Evolutionary conservation across 2,797 vertebrate species (phyloP).

Genomic region (Cyprinodon diabolis): DNA sequence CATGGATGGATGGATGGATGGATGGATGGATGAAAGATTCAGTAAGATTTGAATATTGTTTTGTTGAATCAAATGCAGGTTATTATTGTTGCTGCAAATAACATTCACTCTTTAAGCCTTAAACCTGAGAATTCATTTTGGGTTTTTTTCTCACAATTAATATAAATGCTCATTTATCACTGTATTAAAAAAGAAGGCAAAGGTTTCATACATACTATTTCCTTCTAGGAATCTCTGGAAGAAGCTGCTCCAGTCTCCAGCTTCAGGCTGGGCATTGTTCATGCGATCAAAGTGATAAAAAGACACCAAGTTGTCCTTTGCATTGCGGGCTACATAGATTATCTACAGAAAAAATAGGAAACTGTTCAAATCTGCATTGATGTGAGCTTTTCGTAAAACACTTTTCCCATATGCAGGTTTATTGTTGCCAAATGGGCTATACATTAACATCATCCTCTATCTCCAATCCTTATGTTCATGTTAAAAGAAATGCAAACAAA

Average conservation of each 20-base stretch:
- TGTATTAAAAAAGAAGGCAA: not conserved
- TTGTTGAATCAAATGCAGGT: too few relatives aligned
- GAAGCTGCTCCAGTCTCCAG: constrained; percentile 81
- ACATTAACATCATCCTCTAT: not conserved
- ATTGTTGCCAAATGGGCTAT: not conserved
- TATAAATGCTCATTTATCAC: not conserved
- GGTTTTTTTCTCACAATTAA: not conserved
- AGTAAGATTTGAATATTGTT: too few relatives aligned
- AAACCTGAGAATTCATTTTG: not conserved
- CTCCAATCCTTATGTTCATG: not conserved
- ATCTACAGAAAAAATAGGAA: constrained; percentile 43
- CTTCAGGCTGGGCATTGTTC: constrained; percentile 76
- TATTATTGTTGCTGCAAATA: not conserved
- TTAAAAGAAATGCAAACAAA: not conserved
- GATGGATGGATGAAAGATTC: too few relatives aligned
- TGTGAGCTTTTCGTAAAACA: not conserved
- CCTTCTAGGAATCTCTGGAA: constrained; percentile 71
- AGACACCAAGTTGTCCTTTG: constrained; percentile 88
- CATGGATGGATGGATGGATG: not conserved
- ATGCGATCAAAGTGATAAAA: constrained; percentile 89
- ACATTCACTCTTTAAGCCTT: not conserved
- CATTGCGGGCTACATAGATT: constrained; percentile 87
- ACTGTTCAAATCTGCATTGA: not conserved
- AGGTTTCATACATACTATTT: constrained; percentile 56
- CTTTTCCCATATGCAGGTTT: too few relatives aligned